These are phyloP conservation scores for Dendrocopos noguchii DNA, from an alignment of 2,113 vertebrate genomes.

Conservation along the genomic window DNA sequence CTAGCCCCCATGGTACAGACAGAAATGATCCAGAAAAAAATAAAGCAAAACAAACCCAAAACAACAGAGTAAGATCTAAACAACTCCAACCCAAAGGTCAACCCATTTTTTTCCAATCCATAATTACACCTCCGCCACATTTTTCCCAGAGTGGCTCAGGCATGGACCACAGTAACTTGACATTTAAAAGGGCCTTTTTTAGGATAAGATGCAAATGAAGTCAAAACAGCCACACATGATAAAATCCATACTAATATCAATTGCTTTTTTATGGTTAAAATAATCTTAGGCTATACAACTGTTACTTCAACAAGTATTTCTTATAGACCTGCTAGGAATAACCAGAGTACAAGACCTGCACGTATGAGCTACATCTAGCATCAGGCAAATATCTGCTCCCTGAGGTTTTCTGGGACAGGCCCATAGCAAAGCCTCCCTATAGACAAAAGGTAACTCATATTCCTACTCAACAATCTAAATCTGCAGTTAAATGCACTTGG, in stretches of 20 bases:
- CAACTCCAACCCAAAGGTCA: neutral
- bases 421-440: rapidly evolving
- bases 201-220: neutral
- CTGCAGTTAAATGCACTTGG: neutral
- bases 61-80: neutral
- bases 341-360: neutral
- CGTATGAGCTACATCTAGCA: neutral
- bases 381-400: neutral
- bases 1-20: neutral
- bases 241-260: neutral
- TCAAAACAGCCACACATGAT: neutral
- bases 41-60: too few species aligned
- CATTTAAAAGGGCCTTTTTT: neutral
- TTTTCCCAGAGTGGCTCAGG: neutral
- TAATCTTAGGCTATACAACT: neutral
- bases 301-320: neutral
- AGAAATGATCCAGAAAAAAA: neutral
- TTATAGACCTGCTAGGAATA: neutral
- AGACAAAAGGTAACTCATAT: neutral
- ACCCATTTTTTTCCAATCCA: neutral
- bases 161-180: neutral
- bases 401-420: neutral
- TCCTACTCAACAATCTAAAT: neutral
- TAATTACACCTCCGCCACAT: neutral
- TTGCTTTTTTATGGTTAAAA: neutral